Percentiles rank a stretch among this genome's conserved stretches.
phyloP scores from a whole-genome alignment of 2,888 invertebrate species.

The Stictocephala bisonia region DNA sequence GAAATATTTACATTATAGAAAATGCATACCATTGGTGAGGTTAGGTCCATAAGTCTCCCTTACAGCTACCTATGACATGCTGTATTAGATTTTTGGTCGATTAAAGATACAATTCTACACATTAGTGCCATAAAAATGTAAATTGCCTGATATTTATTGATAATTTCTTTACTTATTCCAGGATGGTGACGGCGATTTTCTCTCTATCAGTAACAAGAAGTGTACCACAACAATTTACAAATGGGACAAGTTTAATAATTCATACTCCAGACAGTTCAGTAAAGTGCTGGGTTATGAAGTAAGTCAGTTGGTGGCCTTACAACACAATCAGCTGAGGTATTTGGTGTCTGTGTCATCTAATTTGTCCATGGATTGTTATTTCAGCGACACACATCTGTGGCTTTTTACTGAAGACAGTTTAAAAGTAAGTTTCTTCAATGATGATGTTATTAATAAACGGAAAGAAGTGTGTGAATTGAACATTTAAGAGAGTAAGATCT shows the following conservation, averaged over 20 bases:
- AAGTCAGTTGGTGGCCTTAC: background rate
- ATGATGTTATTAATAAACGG: too few relatives aligned
- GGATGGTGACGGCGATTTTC: slow-evolving; percentile 19
- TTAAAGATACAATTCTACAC: too few relatives aligned
- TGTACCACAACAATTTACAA: slow-evolving; percentile 33
- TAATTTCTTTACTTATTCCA: too few relatives aligned
- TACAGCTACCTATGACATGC: too few relatives aligned
- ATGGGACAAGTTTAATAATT: slow-evolving; percentile 7
- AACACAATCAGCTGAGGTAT: slow-evolving; percentile 1
- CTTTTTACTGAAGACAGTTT: slow-evolving; percentile 25
- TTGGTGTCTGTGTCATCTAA: slow-evolving; percentile 12
- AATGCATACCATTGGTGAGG: too few relatives aligned
- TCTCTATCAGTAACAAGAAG: slow-evolving; percentile 21
- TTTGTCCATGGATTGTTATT: background rate
- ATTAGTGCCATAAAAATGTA: too few relatives aligned
- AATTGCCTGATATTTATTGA: too few relatives aligned
- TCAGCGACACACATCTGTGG: slow-evolving; percentile 12
- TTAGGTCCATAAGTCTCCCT: too few relatives aligned
- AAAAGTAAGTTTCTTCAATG: slow-evolving; percentile 28
- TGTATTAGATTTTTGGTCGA: too few relatives aligned
- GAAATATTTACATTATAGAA: too few relatives aligned
- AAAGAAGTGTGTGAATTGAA: too few relatives aligned
- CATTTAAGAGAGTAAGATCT: too few relatives aligned
- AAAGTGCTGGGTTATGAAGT: background rate
- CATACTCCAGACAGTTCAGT: background rate